Conservation (phyloP, 2,113 vertebrate species). For the Junco hyemalis region DNA sequence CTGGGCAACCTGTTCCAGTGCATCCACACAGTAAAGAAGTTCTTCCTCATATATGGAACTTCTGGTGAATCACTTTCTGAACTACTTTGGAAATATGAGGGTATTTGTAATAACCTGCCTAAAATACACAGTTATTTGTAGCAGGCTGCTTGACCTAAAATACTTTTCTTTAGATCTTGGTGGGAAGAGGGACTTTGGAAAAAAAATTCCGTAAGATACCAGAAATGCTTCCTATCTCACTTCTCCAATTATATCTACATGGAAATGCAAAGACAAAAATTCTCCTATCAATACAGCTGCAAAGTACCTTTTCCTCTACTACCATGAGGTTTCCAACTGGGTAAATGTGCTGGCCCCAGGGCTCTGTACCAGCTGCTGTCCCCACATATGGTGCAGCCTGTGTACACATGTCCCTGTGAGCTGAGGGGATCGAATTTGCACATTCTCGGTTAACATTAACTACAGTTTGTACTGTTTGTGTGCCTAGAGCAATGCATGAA, state of each 20-base stretch:
- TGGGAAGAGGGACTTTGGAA: background rate
- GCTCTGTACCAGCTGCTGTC: conserved; percentile 21
- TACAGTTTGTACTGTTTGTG: background rate
- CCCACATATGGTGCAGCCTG: background rate
- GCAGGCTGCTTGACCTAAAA: background rate
- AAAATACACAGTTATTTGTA: background rate
- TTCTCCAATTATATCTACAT: background rate
- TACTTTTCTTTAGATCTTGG: background rate
- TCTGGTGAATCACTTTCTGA: background rate
- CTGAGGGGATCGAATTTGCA: background rate
- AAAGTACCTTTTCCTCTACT: background rate
- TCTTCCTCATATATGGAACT: background rate
- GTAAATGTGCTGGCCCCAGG: background rate
- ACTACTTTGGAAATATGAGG: background rate
- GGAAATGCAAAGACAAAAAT: background rate
- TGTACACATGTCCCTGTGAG: background rate
- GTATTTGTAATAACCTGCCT: background rate
- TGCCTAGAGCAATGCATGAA: conserved; percentile 30
- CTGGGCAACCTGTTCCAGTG: background rate
- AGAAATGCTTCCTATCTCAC: background rate
- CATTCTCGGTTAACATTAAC: conserved; percentile 11
- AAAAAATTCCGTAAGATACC: background rate
- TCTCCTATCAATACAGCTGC: background rate
- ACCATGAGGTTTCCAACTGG: background rate
- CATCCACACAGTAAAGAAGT: background rate